These are phyloP conservation scores for Aspiorhynchus laticeps DNA, from an alignment of 2,113 vertebrate genomes.

Conservation along the genomic window DNA sequence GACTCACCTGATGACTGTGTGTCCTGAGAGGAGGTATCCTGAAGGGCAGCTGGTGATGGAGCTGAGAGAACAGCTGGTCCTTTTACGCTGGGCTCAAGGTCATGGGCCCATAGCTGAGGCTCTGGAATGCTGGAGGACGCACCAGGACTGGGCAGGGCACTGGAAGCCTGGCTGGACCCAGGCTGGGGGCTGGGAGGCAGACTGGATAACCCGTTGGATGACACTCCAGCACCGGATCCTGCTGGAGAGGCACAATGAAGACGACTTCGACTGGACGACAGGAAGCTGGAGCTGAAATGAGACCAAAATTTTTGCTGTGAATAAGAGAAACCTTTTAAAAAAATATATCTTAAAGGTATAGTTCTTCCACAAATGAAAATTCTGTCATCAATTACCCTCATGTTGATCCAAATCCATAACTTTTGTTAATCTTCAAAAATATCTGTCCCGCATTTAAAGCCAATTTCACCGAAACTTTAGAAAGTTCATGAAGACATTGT, in stretches of 20 bases:
- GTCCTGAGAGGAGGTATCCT: conserved; percentile 77
- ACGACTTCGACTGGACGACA: conserved; percentile 70
- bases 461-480: background rate
- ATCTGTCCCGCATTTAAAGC: background rate
- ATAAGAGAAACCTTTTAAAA: background rate
- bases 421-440: background rate
- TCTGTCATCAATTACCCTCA: background rate
- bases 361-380: background rate
- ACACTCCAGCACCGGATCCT: conserved; percentile 63
- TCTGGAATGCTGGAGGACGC: conserved; percentile 62
- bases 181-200: conserved; percentile 65
- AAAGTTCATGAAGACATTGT: background rate
- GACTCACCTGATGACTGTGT: conserved; percentile 76
- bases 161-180: conserved; percentile 71
- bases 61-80: conserved; percentile 53
- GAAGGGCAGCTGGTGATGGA: conserved; percentile 69
- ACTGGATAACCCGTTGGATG: conserved; percentile 68
- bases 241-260: conserved; percentile 66
- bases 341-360: background rate
- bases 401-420: background rate
- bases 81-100: conserved; percentile 58
- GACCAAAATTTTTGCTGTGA: background rate
- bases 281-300: conserved; percentile 74
- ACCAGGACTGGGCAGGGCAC: conserved; percentile 72
- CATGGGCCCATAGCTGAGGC: conserved; percentile 60